Percentiles rank a stretch among this genome's conserved stretches.
phyloP scores from a whole-genome alignment of 2,888 invertebrate species.

The Lissocephala sabroskyi region DNA sequence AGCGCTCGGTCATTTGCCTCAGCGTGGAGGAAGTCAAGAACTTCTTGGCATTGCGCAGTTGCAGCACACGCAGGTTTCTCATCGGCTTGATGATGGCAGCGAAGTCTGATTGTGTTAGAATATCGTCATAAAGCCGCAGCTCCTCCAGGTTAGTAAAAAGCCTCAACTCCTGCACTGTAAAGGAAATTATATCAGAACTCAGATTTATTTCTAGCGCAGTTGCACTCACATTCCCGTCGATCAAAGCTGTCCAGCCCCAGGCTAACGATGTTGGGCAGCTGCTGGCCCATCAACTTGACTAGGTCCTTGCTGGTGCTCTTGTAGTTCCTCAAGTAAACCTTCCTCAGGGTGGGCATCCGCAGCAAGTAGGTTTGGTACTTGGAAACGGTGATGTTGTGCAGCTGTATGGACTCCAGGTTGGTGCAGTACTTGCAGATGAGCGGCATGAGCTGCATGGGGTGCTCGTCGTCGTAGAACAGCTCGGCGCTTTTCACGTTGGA shows the following conservation, averaged over 20 bases:
- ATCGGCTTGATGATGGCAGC: slow-evolving; percentile 31
- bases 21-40: slow-evolving; percentile 35
- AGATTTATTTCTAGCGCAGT: neutral
- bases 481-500: slow-evolving; percentile 27
- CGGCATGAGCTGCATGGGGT: slow-evolving; percentile 39
- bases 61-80: slow-evolving; percentile 29
- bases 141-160: slow-evolving; percentile 33
- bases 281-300: slow-evolving; percentile 26
- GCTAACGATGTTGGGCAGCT: slow-evolving; percentile 30
- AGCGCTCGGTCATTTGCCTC: slow-evolving; percentile 30
- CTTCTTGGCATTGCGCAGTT: slow-evolving; percentile 40
- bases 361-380: slow-evolving; percentile 31
- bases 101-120: slow-evolving; percentile 35
- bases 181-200: neutral
- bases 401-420: slow-evolving; percentile 33
- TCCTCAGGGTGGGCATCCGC: slow-evolving; percentile 22
- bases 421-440: slow-evolving; percentile 33
- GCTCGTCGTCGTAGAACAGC: slow-evolving; percentile 43
- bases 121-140: slow-evolving; percentile 37
- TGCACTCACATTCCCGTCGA: slow-evolving; percentile 34
- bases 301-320: slow-evolving; percentile 45
- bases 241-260: slow-evolving; percentile 43
- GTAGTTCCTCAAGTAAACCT: slow-evolving; percentile 41
- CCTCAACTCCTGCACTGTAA: slow-evolving; percentile 40
- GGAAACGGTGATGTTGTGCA: slow-evolving; percentile 38